Base-by-base conservation (phyloP, 2,888 invertebrate genomes). In the Scrobipalpa atriplicella region DNA sequence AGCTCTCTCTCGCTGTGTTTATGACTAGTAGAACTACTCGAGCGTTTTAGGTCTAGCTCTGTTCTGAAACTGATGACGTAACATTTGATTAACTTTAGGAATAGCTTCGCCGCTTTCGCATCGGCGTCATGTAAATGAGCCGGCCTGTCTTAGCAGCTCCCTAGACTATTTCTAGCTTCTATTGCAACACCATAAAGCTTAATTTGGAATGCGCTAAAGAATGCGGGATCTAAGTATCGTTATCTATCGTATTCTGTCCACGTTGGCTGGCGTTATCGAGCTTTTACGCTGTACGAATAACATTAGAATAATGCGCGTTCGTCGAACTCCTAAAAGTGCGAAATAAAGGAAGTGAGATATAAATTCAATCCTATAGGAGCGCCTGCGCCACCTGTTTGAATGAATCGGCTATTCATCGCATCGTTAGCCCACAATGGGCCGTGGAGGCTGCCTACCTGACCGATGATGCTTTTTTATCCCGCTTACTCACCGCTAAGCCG, bases 271-370 rank as follows among this genome's bases (percentile, higher is more conserved):
- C 82, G 85, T 88, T 90, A 90, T 87, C 86, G 85, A 83, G 84
- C 90, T 92, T 91, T 92, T 89, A 87, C 89, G 87, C 86, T 84
- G 78, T 79, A 84, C 82, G 88, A 89, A 89, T 89, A 86, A 80
- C 83, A 91, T 92, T 91, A 87, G 86, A 89, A 89, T 90, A 90
- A 86, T 86, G 81, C 75, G 80, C 86, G 89, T 89, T 84, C 89
- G 82, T 81, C 87, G 89, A 89, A 91, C 88, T 86, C 78, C 81
- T 82, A 85, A 88, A 88, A 85, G 80, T 82, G 89, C 89, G 85
- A 86, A 86, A 85, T 78, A 75, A 78, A 78, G 76, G 77, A 76
- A 77, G 72, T 72, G 67, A 70, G 74, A 73, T 70, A 76, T 64
- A 72, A 68, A 71, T 70, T 70, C 69, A 70, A 67, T n/a, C n/a